Evolutionary conservation across 2,113 vertebrate genomes (phyloP), one percentile per base, ranked within the genome.

Genomic region (Fregata magnificens): DNA sequence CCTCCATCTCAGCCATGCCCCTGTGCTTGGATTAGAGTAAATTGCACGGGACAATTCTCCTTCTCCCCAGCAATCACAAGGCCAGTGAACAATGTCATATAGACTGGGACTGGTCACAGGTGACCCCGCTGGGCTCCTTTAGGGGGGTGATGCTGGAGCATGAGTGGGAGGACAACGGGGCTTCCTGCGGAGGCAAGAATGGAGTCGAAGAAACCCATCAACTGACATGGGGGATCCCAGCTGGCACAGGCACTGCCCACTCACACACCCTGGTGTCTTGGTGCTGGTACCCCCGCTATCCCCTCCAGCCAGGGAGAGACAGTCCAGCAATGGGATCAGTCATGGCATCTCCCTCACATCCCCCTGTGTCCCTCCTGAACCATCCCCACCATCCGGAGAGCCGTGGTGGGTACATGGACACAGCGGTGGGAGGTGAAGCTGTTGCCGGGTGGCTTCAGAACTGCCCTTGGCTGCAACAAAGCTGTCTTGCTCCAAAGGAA

Each of bases 391-490:
- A 6, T 17, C 55, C 6, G 7, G 58, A 62, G 22, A 67, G 29
- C 52, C 0, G 0, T 32, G 61, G 32, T 40, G 26, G 47, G 13
- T 3, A 7, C 29, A 1, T 10, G 63, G 42, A 7, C 19, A 12
- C 0, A 0, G n/a, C 34, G 26, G 6, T 14, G 12, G 84, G 29
- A 67, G 40, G 26, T 71, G 62, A 42, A 31, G 34, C 26, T 19
- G 34, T 76, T 63, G 34, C 69, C 10, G 11, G 25, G 28, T 20
- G 49, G 25, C n/a, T 84, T 84, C 28, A 3, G 34, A 29, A 16
- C 58, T 38, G 62, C 52, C 50, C 56, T 38, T 62, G 62, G 42
- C 88, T 59, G 3, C 59, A 59, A 12, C 49, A 77, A 50, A 50
- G 32, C 32, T 26, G 42, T n/a, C 31, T 36, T 55, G 32, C 12